Base-by-base conservation (phyloP, 2,113 vertebrate species). In the Choloepus hoffmanni region DNA sequence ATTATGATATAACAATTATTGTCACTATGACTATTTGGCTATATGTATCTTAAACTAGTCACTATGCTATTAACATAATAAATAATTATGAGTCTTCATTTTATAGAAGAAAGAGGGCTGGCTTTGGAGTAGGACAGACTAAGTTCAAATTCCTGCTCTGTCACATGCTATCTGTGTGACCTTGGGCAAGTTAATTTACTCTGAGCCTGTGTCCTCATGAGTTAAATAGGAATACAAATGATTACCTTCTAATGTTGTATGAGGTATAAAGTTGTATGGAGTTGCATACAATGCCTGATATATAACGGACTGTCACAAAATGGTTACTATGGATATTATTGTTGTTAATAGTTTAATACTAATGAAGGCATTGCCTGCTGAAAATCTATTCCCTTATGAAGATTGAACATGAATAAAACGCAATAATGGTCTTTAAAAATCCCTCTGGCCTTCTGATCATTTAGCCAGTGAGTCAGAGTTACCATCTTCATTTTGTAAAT, bases 401-500 rank as follows among this genome's bases (percentile, higher is more conserved):
- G 36, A 94, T 0, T 82, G 76, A 96, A 84, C 36, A 65, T 63
- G 26, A 84, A 85, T 72, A 18, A 78, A 85, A 76, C 15, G 81
- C 3, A 84, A 84, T 0, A 70, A 65, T 85, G 16, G 21, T 62
- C 15, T 95, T 96, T 84, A 60, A 84, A 94, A 76, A 90, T 81
- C 58, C 77, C 12, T 90, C 76, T 92, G 63, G 50, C 58, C 48
- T 58, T 63, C 85, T 94, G 78, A 68, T 73, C 83, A 83, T 91
- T 65, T 96, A 96, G 30, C 77, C 93, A 95, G 62, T 65, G 15
- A 8, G 1, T 95, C 83, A 96, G 60, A 89, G 62, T 94, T 94
- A 97, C 67, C 55, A 82, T 87, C 82, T 68, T 97, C 92, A 90
- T 88, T 97, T 97, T 95, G 97, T 95, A 97, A 97, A 98, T 97